These are phyloP conservation scores for Amblyteles armatorius DNA, from an alignment of 2,888 invertebrate genomes.

Conservation along the genomic window DNA sequence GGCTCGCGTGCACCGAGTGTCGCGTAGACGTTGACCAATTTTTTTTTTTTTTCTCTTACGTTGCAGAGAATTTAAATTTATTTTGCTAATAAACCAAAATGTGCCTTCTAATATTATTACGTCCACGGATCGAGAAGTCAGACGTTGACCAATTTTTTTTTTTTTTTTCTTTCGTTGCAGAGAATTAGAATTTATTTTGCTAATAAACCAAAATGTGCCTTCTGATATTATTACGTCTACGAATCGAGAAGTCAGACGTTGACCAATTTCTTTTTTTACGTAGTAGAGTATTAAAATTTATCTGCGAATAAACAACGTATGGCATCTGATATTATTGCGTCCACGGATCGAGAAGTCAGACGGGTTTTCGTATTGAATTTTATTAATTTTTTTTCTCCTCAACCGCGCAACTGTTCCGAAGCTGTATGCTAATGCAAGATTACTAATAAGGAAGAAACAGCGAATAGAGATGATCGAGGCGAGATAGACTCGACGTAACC, in stretches of 20 bases:
- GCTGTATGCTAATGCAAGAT: conserved; percentile 38
- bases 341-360: not conserved
- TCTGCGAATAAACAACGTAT: not conserved
- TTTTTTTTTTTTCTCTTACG: too few species aligned
- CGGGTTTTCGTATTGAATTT: not conserved
- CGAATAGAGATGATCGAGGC: conserved; percentile 7
- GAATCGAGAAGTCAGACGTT: not conserved
- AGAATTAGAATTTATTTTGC: not conserved
- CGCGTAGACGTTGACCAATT: not conserved
- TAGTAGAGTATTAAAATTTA: not conserved
- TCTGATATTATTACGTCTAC: not conserved
- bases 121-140: too few species aligned
- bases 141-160: not conserved
- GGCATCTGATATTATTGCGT: not conserved
- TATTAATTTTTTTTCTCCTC: not conserved
- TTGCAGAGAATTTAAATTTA: not conserved
- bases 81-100: not conserved
- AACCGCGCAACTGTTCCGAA: not conserved
- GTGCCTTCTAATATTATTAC: not conserved
- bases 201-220: not conserved
- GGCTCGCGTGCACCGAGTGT: not conserved
- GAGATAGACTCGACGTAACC: not conserved
- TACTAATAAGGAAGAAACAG: conserved; percentile 29
- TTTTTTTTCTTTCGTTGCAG: not conserved
- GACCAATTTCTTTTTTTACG: too few species aligned